phyloP scores from a whole-genome alignment of 2,113 vertebrate species.

The Sus scrofa region DNA sequence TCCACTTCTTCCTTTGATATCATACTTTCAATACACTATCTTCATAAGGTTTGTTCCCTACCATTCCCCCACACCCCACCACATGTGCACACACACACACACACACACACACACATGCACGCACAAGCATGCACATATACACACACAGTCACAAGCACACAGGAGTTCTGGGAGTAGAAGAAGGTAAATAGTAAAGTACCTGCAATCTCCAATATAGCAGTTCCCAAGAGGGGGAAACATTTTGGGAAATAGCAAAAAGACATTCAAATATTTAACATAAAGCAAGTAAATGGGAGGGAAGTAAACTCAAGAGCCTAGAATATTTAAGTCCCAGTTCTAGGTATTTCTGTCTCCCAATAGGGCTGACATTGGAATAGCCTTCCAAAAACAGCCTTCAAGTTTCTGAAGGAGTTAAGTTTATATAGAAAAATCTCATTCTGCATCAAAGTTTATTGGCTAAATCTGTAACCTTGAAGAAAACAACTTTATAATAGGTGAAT shows the following conservation, averaged over 20 bases:
- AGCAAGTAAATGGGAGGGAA: neutral
- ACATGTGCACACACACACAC: rapidly evolving
- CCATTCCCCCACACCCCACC: neutral
- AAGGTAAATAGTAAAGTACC: neutral
- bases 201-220: neutral
- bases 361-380: neutral
- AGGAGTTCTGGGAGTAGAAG: neutral
- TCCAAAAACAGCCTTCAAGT: neutral
- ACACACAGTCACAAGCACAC: neutral
- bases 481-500: neutral
- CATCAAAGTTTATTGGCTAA: neutral
- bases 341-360: neutral
- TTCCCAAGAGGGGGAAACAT: neutral
- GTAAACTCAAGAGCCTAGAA: neutral
- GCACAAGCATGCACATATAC: neutral
- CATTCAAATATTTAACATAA: neutral
- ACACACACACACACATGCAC: too few relatives aligned
- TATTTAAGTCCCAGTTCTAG: conserved; percentile 41
- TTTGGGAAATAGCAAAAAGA: conserved; percentile 38
- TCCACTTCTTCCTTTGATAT: neutral
- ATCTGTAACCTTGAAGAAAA: conserved; percentile 14
- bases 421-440: neutral
- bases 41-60: neutral
- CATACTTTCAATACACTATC: neutral
- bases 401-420: neutral